phyloP scores from a whole-genome alignment of 1,140 invertebrate species.

The Arion vulgaris region DNA sequence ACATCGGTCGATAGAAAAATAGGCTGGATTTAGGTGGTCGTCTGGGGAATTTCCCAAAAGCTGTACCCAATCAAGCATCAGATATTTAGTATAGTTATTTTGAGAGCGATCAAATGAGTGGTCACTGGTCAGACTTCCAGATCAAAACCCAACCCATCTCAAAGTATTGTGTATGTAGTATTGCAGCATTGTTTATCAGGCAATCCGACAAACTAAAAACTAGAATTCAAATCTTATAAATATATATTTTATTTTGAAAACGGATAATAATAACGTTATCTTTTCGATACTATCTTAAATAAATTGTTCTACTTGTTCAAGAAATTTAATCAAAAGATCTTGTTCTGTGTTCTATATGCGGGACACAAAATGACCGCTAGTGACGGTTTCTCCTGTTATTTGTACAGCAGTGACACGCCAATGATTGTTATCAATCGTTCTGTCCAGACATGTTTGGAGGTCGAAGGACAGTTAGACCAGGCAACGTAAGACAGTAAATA shows the following conservation, averaged over 20 bases:
- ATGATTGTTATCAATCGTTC: neutral
- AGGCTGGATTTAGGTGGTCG: neutral
- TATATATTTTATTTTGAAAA: too few species aligned
- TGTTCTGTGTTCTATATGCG: too few species aligned
- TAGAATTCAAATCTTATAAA: too few species aligned
- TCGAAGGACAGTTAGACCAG: neutral
- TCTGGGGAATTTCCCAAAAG: neutral
- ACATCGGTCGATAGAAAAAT: neutral
- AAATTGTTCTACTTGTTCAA: too few species aligned
- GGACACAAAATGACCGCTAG: too few species aligned
- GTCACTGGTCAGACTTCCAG: neutral
- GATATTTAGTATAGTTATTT: neutral
- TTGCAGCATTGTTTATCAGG: too few species aligned
- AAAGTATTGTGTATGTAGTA: neutral
- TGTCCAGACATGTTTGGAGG: neutral
- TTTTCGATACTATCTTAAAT: too few species aligned
- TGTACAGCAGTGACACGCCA: neutral
- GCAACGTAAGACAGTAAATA: neutral
- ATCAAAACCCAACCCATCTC: neutral
- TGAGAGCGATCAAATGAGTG: neutral
- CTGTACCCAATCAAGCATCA: neutral
- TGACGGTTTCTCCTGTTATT: neutral
- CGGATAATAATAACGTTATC: too few species aligned
- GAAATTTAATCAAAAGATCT: too few species aligned
- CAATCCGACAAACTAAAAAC: too few species aligned